Conservation (phyloP, 2,797 vertebrate genomes). For the Falco biarmicus region DNA sequence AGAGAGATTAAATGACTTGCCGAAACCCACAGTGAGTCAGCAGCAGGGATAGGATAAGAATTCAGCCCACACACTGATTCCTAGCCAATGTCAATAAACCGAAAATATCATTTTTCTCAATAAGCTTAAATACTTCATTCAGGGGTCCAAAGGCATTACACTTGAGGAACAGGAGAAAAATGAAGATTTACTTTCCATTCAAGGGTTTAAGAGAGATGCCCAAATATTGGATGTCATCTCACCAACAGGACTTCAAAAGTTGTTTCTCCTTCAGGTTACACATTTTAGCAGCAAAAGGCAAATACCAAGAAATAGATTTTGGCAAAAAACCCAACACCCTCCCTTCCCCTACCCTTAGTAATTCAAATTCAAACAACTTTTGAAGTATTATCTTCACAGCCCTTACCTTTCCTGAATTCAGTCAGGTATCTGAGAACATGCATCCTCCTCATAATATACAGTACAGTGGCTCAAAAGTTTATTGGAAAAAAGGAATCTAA, state of each 20-base stretch:
- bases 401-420: constrained; percentile 69
- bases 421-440: constrained; percentile 69
- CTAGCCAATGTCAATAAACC: constrained; percentile 80
- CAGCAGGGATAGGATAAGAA: not conserved
- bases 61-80: constrained; percentile 17
- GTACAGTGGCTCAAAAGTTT: constrained; percentile 75
- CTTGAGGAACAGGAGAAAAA: constrained; percentile 78
- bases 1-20: constrained; percentile 44
- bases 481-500: constrained; percentile 75
- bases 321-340: constrained; percentile 38
- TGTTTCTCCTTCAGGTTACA: constrained; percentile 73
- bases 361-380: constrained; percentile 64
- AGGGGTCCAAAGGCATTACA: constrained; percentile 77
- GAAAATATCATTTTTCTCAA: constrained; percentile 73
- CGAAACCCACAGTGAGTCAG: constrained; percentile 26
- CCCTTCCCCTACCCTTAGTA: constrained; percentile 12
- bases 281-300: constrained; percentile 79
- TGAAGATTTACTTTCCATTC: constrained; percentile 83
- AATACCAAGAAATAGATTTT: constrained; percentile 72
- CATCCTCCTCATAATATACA: constrained; percentile 61
- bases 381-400: constrained; percentile 73
- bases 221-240: constrained; percentile 70
- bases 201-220: constrained; percentile 67
- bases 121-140: constrained; percentile 73
- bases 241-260: constrained; percentile 71